phyloP scores from a whole-genome alignment of 2,797 vertebrate genomes.

The Diceros bicornis region DNA sequence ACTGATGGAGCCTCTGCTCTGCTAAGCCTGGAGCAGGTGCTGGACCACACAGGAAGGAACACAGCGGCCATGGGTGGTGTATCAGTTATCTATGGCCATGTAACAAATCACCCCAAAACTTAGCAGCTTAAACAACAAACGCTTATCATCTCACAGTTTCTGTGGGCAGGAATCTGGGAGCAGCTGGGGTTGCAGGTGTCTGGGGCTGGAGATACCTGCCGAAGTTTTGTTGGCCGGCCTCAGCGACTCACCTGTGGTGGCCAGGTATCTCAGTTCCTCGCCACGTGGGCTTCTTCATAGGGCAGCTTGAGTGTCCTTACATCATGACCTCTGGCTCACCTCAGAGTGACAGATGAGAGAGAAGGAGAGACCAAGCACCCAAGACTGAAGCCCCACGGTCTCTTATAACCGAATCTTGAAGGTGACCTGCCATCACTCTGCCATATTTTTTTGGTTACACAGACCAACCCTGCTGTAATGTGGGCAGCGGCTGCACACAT shows the following conservation, averaged over 20 bases:
- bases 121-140: neutral
- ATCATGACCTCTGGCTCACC: neutral
- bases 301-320: neutral
- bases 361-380: too few species aligned
- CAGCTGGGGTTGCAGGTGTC: neutral
- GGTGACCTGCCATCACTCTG: neutral
- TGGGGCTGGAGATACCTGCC: neutral
- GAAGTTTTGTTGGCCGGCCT: neutral
- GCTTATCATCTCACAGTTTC: neutral
- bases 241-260: neutral
- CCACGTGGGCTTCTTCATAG: neutral
- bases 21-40: neutral
- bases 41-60: neutral
- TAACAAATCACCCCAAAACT: neutral
- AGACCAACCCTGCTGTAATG: neutral
- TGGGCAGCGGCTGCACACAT: neutral
- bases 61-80: fast-evolving
- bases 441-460: neutral
- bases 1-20: neutral
- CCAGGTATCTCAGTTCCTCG: neutral
- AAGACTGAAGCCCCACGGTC: neutral
- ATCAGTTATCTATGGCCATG: neutral
- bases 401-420: neutral
- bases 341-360: neutral
- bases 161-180: neutral